Evolutionary conservation across 2,113 vertebrate species (phyloP), one percentile per base, ranked within the genome.

Genomic region (Myrmophylax atrothorax): DNA sequence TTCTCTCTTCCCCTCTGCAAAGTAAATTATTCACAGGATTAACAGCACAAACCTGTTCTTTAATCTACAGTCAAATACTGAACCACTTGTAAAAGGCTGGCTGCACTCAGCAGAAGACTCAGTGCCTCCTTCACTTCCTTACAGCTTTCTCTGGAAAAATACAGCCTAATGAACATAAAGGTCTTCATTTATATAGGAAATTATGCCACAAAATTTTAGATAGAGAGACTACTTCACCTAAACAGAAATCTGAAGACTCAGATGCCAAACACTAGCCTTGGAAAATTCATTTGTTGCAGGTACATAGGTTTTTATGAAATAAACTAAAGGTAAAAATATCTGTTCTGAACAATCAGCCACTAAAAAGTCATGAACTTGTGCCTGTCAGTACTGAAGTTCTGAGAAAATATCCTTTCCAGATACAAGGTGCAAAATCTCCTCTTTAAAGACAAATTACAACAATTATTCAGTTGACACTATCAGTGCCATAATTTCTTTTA

Each of bases 11-110:
- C 75, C 40, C 55, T 73, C 75, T 22, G 28, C 55, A 62, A 73
- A 92, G 88, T 76, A 79, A 93, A 93, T 90, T 93, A 94, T 93
- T 97, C 94, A 88, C 88, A 88, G 59, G 42, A 90, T 84, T 88
- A 92, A 83, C 82, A 94, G 79, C 55, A 96, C 75, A 88, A 93
- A 88, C 75, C 72, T 77, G 67, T 55, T 90, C 63, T 90, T 93
- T 59, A 68, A 92, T 83, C 92, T 86, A 86, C 75, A 84, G 50
- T 53, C 55, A 87, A 90, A 90, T 18, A 92, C 10, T 60, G 52
- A 93, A 75, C 8, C 46, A 74, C 8, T 72, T 87, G 33, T 3
- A 73, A 92, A 90, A 84, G 50, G 75, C 59, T 46, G 8, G 35
- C 12, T 77, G 63, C 38, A 86, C 42, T 50, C 53, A 66, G 59